Percentiles rank a stretch among this genome's conserved stretches.
These are phyloP conservation scores for Oreotrochilus melanogaster DNA, from an alignment of 2,113 vertebrate genomes.

Conservation along the genomic window DNA sequence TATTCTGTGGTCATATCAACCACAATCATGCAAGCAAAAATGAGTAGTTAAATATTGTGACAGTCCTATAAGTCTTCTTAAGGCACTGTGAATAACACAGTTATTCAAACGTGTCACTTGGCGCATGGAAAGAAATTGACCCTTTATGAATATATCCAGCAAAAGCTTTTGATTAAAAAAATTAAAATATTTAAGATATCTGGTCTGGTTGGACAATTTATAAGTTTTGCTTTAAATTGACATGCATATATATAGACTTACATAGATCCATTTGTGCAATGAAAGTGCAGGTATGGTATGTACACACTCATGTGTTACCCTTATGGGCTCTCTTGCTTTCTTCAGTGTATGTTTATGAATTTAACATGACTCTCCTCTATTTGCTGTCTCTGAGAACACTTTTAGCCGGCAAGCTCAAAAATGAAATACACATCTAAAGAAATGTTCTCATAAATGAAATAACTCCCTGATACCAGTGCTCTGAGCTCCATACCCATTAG, in stretches of 20 bases:
- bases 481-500: not conserved
- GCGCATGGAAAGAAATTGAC: constrained; percentile 47
- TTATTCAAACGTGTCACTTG: constrained; percentile 66
- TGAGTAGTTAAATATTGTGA: constrained; percentile 77
- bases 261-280: not conserved
- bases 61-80: constrained; percentile 67
- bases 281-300: not conserved
- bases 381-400: constrained; percentile 46
- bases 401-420: constrained; percentile 30
- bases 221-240: constrained; percentile 39
- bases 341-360: constrained; percentile 48
- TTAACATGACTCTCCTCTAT: constrained; percentile 49
- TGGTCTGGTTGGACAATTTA: constrained; percentile 20
- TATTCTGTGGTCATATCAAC: constrained; percentile 78
- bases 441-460: constrained; percentile 55
- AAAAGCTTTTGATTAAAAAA: constrained; percentile 61
- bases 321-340: not conserved
- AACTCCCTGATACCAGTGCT: not conserved
- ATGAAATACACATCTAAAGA: constrained; percentile 43
- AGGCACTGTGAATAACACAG: constrained; percentile 15
- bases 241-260: not conserved
- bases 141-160: constrained; percentile 42
- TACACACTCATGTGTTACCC: not conserved
- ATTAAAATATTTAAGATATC: not conserved
- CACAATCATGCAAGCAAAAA: constrained; percentile 78